Base-by-base conservation (phyloP, 2,888 invertebrate genomes). In the Orgyia antiqua region DNA sequence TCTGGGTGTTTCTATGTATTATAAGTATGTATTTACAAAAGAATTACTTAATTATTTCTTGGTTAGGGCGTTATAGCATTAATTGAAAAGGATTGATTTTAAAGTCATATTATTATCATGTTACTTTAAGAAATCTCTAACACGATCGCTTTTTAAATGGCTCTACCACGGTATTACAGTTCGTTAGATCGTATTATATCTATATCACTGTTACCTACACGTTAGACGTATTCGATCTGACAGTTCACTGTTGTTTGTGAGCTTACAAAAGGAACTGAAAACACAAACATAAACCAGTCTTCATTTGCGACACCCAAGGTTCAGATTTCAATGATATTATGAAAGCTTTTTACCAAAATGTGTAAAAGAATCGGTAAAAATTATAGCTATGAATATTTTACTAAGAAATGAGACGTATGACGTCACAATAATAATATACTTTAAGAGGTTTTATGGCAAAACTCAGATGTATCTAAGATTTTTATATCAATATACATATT, bases 151-250 rank as follows among this genome's bases (percentile, higher is more conserved):
- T 1, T 2, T 50, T 47, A 36, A 13, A 30, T 58, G 55, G 68
- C 70, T 55, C 39, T 27, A 39, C 35, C 12, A 8, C 42, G 45
- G 47, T 53, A 55, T 59, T 58, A 61, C 72, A 70, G 77, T 79
- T 79, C 74, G 77, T 77, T 78, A 79, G 67, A 60, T 60, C 66
- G 57, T 56, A 67, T 72, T 71, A 71, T 76, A 76, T 75, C 68
- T 68, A 62, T 66, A 60, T 64, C 59, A 60, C 45, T 48, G 61
- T 55, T 55, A 57, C 57, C 51, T 55, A 53, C 53, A 40, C 38
- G 42, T 50, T 39, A 45, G 42, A 38, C 28, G 41, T 32, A 47
- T 53, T 41, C 42, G 39, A 50, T 43, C 39, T 36, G 54, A 53
- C 51, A 45, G 45, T 35, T 42, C 24, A 42, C 36, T 45, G 27